Evolutionary conservation across 2,888 invertebrate species (phyloP).

Genomic region (Agrotis segetum): DNA sequence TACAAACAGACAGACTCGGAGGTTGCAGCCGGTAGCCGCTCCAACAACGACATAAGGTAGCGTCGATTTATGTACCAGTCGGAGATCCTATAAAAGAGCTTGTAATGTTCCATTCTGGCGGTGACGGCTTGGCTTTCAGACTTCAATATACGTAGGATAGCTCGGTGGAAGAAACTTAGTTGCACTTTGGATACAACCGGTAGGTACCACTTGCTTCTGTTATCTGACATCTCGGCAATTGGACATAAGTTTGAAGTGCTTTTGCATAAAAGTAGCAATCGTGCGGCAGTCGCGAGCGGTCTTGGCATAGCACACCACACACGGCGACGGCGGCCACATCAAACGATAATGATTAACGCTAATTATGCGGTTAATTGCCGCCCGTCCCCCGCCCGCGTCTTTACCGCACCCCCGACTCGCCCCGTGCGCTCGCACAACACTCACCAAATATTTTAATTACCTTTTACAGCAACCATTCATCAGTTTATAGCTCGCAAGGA

Average conservation of each 20-base stretch:
- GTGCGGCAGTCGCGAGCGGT: neutral
- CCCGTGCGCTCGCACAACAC: constrained; percentile 20
- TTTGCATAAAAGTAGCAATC: constrained; percentile 30
- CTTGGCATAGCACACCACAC: constrained; percentile 50
- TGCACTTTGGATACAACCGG: neutral
- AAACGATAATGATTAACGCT: constrained; percentile 62
- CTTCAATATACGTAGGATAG: no score
- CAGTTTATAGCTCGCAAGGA: constrained; percentile 34
- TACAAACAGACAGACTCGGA: neutral
- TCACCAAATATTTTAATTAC: constrained; percentile 64
- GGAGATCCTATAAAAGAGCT: neutral
- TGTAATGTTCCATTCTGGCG: neutral
- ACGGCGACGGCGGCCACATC: constrained; percentile 61
- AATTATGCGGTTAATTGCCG: constrained; percentile 65
- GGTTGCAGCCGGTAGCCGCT: constrained; percentile 8
- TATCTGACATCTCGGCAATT: neutral
- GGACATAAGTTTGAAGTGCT: constrained; percentile 11
- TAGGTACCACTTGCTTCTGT: neutral
- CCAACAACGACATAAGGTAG: constrained; percentile 1
- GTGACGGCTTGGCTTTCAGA: neutral
- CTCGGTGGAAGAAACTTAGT: neutral
- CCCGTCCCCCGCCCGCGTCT: constrained; percentile 25
- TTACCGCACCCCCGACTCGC: constrained; percentile 1
- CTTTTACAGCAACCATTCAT: constrained; percentile 53
- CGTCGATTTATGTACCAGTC: neutral